Base-by-base conservation (phyloP, 2,888 invertebrate genomes). In the Tricholauxania praeusta region DNA sequence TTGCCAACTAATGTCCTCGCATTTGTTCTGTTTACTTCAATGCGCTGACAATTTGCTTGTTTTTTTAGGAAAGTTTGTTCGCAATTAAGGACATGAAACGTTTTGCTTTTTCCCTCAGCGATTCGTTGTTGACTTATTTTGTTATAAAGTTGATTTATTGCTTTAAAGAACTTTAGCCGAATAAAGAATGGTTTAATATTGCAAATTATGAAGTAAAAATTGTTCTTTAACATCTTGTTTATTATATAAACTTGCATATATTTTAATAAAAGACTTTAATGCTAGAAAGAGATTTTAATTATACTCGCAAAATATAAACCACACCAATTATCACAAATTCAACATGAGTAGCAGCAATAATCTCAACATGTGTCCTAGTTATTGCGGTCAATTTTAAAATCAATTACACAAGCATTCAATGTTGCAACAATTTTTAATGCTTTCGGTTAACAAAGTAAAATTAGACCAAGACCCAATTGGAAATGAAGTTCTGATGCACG, bases 371-470 rank as follows among this genome's bases (percentile, higher is more conserved):
- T 69, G 68, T 59, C 28, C 59, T 49, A 10, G 17, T 51, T 51
- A 69, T 69, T 69, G 59, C 15, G 57, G 49, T 10, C 59, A 49
- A 69, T 69, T 69, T 69, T 69, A 59, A 59, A 69, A 47, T 28
- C 68, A 59, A 69, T 69, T 69, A 69, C 28, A 67, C 48, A 47
- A 57, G 47, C 64, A 64, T 17, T 64, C 64, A 17, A 51, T 3
- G 22, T 17, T 22, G 10, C 10, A 39, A 10, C 39, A 39, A 39
- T 39, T 39, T 39, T 39, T 1, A 39, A 39, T 39, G 39, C 1
- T 10, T 7, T 39, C 10, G 10, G 0, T 39, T 39, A 39, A 39
- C 10, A 39, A 10, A 10, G 39, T 10, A 39, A 10, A 10, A 10
- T 22, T 48, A 28, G 28, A 48, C 64, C 19, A 22, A 28, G 3